Percentiles rank a stretch among this genome's conserved stretches.
phyloP scores from a whole-genome alignment of 2,888 invertebrate genomes.

The Napeogenes inachia region DNA sequence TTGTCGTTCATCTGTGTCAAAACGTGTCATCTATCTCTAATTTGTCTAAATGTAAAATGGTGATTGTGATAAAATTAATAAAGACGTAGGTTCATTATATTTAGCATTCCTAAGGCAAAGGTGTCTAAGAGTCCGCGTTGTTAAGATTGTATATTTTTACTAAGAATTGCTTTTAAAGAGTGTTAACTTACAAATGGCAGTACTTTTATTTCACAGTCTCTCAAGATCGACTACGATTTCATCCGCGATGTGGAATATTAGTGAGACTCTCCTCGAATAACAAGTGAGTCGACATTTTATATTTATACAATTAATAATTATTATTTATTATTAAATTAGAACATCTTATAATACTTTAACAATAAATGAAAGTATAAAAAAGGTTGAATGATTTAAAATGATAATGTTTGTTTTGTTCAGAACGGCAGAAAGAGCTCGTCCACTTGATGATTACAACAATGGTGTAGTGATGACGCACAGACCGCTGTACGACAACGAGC shows the following conservation, averaged over 20 bases:
- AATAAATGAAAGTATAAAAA: no score
- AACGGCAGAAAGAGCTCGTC: conserved; percentile 91
- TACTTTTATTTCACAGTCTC: conserved; percentile 42
- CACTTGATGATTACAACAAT: conserved; percentile 96
- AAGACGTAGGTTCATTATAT: no score
- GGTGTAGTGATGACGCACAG: conserved; percentile 97
- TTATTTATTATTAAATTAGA: no score
- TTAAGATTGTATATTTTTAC: background rate
- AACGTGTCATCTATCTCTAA: no score
- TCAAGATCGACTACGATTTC: conserved; percentile 87
- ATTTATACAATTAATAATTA: background rate
- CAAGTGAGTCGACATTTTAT: conserved; percentile 53
- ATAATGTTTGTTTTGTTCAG: conserved; percentile 49
- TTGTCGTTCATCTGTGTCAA: no score
- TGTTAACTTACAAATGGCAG: background rate
- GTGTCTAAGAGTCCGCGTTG: background rate
- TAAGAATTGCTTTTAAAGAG: background rate
- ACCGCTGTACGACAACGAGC: conserved; percentile 89
- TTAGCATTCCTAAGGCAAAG: no score
- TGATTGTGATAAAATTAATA: no score
- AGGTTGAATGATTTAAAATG: background rate
- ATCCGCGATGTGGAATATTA: conserved; percentile 90
- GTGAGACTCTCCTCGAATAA: conserved; percentile 89
- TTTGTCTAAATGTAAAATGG: no score
- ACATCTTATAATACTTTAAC: background rate